Base-by-base conservation (phyloP, 2,888 invertebrate genomes). In the Plebejus anna region DNA sequence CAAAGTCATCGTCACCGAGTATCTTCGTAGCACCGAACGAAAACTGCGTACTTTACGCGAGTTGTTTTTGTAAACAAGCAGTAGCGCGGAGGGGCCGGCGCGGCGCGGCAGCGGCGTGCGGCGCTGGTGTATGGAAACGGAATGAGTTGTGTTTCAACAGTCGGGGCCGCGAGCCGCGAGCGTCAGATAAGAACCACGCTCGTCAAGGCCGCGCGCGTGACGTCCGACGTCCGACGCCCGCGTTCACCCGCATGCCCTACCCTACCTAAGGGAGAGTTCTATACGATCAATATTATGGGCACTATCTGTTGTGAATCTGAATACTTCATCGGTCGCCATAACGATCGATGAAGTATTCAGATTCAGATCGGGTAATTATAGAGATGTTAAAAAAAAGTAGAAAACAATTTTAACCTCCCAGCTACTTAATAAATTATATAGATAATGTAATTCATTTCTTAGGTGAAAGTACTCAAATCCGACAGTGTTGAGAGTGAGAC, bases 101-200 rank as follows among this genome's bases (percentile, higher is more conserved):
- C 77, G 77, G 79, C 78, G 81, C 82, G 81, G 80, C 80, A 81
- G 81, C 82, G 81, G 81, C 84, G 32, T 66, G 28, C 70, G 66
- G 28, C 75, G 79, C 75, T 80, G 80, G 79, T 82, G 85, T 81
- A 82, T 87, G 84, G 83, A 83, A 84, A 82, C 86, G 88, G 83
- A 92, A 86, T 91, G 90, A 86, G 82, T 83, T 86, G 81, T 83
- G 84, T 85, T 81, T 72, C 71, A 57, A 72, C 55, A 28, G 32
- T 75, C 55, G 70, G 38, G 55, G 71, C 38, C 11, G 38, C 47
- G 38, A 57, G 38, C 57, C 59, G 82, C 82, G 85, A 85, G 81
- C 86, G 85, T 84, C 83, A 83, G 92, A 92, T 92, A 92, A 92
- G 90, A 89, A 86, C 85, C 84, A 84, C 82, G 83, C 81, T 81